Conservation (phyloP, 2,797 vertebrate species). For the Australoheros facetus region DNA sequence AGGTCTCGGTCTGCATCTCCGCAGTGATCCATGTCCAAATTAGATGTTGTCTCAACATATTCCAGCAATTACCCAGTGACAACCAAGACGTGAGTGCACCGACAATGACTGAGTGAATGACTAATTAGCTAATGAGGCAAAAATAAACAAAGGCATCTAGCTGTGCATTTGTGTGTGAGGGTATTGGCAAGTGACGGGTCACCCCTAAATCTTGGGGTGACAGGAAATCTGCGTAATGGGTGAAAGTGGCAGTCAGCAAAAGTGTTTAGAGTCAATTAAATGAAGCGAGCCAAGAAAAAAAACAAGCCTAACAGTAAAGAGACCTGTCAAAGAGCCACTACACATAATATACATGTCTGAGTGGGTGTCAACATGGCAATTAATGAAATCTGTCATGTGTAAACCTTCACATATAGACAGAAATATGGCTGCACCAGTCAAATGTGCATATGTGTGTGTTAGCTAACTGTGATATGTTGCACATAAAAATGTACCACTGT, state of each 20-base stretch:
- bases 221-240: slow-evolving; percentile 49
- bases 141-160: slow-evolving; percentile 50
- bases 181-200: slow-evolving; percentile 22
- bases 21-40: slow-evolving; percentile 54
- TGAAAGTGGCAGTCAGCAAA: slow-evolving; percentile 32
- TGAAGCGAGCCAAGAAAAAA: slow-evolving; percentile 28
- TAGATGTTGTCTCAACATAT: slow-evolving; percentile 56
- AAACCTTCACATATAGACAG: background rate
- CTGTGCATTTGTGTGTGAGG: slow-evolving; percentile 26
- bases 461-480: background rate
- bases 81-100: slow-evolving; percentile 27
- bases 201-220: slow-evolving; percentile 37
- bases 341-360: slow-evolving; percentile 8
- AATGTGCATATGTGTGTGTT: background rate
- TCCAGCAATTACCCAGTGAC: slow-evolving; percentile 60
- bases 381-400: background rate
- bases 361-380: background rate
- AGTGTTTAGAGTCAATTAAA: slow-evolving; percentile 32
- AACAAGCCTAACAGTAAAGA: slow-evolving; percentile 16
- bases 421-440: background rate
- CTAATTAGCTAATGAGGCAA: slow-evolving; percentile 63
- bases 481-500: slow-evolving; percentile 2
- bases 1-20: slow-evolving; percentile 41
- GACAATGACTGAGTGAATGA: slow-evolving; percentile 34
- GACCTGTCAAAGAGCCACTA: slow-evolving; percentile 5